phyloP scores from a whole-genome alignment of 2,888 invertebrate genomes.

The Melanotus villosus region DNA sequence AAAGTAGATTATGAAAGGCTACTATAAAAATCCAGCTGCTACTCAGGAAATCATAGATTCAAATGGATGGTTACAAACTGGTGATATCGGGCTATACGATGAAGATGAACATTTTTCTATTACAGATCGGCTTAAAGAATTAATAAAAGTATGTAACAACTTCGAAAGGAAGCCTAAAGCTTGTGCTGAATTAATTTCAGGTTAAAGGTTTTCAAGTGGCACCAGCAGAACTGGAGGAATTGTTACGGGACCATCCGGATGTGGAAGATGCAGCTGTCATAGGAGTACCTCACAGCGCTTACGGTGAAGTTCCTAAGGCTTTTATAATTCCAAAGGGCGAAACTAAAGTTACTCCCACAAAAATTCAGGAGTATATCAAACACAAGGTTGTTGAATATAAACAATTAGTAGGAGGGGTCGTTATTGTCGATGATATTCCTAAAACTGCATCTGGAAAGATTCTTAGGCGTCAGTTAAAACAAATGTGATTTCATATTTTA shows the following conservation, averaged over 20 bases:
- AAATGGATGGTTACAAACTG: conserved; percentile 83
- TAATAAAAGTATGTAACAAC: conserved; percentile 80
- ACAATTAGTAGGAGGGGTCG: conserved; percentile 76
- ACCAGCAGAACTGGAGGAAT: conserved; percentile 86
- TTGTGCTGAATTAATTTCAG: conserved; percentile 60
- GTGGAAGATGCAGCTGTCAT: conserved; percentile 86
- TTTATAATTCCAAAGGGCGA: conserved; percentile 73
- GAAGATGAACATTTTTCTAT: conserved; percentile 78
- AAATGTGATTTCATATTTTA: neutral
- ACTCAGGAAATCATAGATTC: conserved; percentile 76
- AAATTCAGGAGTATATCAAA: conserved; percentile 74
- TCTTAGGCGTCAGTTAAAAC: conserved; percentile 67
- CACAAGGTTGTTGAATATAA: conserved; percentile 83
- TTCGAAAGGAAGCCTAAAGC: no score
- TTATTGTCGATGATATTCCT: conserved; percentile 78
- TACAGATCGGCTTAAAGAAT: conserved; percentile 84
- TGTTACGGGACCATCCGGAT: conserved; percentile 78
- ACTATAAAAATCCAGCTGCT: conserved; percentile 81
- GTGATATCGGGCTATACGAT: conserved; percentile 74
- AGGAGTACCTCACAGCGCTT: conserved; percentile 77
- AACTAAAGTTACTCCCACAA: conserved; percentile 67
- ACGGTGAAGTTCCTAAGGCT: conserved; percentile 83
- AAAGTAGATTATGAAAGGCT: conserved; percentile 83
- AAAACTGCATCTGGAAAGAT: conserved; percentile 86
- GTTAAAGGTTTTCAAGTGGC: conserved; percentile 81